These are phyloP conservation scores for Crax fasciolata DNA, from an alignment of 2,797 vertebrate species.

Conservation along the genomic window DNA sequence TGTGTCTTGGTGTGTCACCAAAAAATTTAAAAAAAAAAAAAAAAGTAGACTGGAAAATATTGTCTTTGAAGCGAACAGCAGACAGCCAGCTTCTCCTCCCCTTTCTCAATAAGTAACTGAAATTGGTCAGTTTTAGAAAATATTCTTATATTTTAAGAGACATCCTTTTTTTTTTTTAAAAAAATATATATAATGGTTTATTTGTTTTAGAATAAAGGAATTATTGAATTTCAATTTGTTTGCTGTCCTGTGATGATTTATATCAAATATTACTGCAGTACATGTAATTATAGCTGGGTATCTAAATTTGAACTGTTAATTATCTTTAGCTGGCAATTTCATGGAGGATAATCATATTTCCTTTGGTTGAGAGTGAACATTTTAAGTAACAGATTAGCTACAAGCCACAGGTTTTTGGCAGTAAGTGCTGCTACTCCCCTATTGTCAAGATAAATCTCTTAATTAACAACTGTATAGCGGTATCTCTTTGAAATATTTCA, in stretches of 20 bases:
- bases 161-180: neutral
- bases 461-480: conserved; percentile 59
- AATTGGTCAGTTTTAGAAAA: neutral
- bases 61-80: neutral
- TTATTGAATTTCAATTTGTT: conserved; percentile 43
- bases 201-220: neutral
- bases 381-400: conserved; percentile 66
- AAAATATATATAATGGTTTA: conserved; percentile 6
- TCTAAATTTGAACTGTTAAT: conserved; percentile 68
- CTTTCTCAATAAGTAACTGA: neutral
- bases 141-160: conserved; percentile 19
- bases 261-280: conserved; percentile 41
- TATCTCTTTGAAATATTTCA: conserved; percentile 36
- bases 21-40: neutral
- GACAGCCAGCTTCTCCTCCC: neutral
- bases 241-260: conserved; percentile 30
- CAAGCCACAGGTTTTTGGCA: conserved; percentile 43
- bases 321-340: conserved; percentile 74
- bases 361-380: conserved; percentile 60
- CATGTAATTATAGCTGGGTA: conserved; percentile 47
- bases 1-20: neutral
- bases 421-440: conserved; percentile 50
- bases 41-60: neutral
- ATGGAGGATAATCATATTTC: conserved; percentile 69
- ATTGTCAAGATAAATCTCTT: conserved; percentile 71